Conservation (phyloP, 2,113 vertebrate species). For the Chamaetylas fuelleborni region DNA sequence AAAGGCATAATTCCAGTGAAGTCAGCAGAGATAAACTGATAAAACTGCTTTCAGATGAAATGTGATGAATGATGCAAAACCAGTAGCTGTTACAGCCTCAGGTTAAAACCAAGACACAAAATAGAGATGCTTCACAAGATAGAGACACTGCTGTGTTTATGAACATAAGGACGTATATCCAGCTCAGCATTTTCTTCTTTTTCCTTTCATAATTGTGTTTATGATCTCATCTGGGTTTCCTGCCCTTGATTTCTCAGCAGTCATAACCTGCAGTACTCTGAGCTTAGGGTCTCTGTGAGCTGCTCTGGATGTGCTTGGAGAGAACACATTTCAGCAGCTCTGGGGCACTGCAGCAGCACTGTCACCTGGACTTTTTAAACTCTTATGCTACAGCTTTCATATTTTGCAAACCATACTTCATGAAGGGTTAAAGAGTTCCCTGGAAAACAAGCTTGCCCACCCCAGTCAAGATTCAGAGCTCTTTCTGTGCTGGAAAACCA, state of each 20-base stretch:
- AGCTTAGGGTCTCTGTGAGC: background rate
- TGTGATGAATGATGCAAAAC: background rate
- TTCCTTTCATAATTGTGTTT: background rate
- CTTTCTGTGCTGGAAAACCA: background rate
- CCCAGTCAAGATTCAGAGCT: background rate
- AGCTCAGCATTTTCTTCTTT: background rate
- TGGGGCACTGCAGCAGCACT: background rate
- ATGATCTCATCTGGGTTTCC: background rate
- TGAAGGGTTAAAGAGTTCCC: background rate
- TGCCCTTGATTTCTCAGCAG: background rate
- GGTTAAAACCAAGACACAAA: constrained; percentile 9
- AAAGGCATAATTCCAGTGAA: background rate
- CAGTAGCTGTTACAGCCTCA: background rate
- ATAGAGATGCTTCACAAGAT: background rate
- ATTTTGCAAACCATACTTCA: background rate
- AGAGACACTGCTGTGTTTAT: background rate
- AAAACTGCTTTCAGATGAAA: background rate
- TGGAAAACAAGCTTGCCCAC: background rate
- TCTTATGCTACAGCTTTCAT: background rate
- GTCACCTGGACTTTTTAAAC: background rate
- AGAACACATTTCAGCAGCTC: background rate
- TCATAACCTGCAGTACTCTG: background rate
- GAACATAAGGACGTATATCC: background rate
- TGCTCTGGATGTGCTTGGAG: background rate
- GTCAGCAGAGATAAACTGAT: constrained; percentile 4